These are phyloP conservation scores for Latrodectus geometricus DNA, from an alignment of 1,140 invertebrate genomes.

Conservation along the genomic window DNA sequence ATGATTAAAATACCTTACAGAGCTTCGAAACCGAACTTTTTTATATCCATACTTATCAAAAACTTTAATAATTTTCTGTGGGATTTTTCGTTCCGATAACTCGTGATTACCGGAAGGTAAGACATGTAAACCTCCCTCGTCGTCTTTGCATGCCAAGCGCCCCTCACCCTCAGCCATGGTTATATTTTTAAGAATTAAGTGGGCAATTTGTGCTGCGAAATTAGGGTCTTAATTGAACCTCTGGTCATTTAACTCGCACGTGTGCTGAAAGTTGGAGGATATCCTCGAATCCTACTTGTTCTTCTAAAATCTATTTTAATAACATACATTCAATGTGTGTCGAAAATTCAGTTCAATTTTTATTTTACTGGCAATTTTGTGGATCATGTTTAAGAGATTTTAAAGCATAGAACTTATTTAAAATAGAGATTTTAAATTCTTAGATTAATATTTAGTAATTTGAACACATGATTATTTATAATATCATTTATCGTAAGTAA, in stretches of 20 bases:
- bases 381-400: too few relatives aligned
- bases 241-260: slow-evolving; percentile 7
- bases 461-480: too few relatives aligned
- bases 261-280: background rate
- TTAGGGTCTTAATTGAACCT: slow-evolving; percentile 17
- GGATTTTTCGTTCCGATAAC: background rate
- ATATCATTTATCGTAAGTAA: too few relatives aligned
- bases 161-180: background rate
- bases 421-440: too few relatives aligned
- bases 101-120: slow-evolving; percentile 22
- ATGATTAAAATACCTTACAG: slow-evolving; percentile 33
- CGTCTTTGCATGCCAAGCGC: background rate
- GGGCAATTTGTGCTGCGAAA: slow-evolving; percentile 33
- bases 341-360: too few relatives aligned
- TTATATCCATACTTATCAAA: slow-evolving; percentile 4
- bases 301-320: too few relatives aligned
- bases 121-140: background rate
- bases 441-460: too few relatives aligned
- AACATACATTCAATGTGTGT: too few relatives aligned
- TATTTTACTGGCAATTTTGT: too few relatives aligned
- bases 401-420: too few relatives aligned
- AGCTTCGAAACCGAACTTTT: background rate
- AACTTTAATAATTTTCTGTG: slow-evolving; percentile 25
- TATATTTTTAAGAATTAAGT: slow-evolving; percentile 16
- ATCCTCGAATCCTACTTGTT: background rate